Evolutionary conservation across 2,888 invertebrate genomes (phyloP).

Genomic region (Melinopterus prodromus): DNA sequence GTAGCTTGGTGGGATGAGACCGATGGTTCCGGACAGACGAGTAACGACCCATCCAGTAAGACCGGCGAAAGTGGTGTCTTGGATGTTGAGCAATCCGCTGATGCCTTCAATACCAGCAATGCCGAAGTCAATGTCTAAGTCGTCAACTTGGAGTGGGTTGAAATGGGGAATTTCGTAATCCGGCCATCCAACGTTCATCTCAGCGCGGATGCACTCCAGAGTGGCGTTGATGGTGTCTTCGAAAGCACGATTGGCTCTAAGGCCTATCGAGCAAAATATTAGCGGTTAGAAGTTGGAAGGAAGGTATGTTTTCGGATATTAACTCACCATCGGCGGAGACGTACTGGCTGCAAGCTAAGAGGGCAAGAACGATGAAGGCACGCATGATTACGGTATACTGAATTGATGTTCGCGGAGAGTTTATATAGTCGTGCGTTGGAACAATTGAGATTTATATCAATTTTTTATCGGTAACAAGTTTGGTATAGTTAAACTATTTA

Average conservation of each 20-base stretch:
- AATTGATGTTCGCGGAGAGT: background rate
- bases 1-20: constrained; percentile 32
- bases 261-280: background rate
- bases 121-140: background rate
- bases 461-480: background rate
- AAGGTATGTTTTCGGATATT: background rate
- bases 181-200: constrained; percentile 22
- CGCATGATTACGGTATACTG: constrained; percentile 7
- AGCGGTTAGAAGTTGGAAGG: background rate
- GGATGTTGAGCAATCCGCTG: constrained; percentile 22
- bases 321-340: constrained; percentile 16
- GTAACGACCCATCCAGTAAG: constrained; percentile 22
- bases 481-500: background rate
- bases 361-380: constrained; percentile 12
- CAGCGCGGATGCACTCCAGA: constrained; percentile 29
- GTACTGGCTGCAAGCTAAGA: constrained; percentile 23
- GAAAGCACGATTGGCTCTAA: constrained; percentile 14
- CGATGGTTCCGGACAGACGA: constrained; percentile 27
- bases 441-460: background rate
- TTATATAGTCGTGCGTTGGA: background rate
- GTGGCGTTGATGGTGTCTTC: constrained; percentile 26
- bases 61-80: constrained; percentile 19
- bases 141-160: constrained; percentile 18
- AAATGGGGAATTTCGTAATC: constrained; percentile 28
- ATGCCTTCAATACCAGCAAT: constrained; percentile 22